Base-by-base conservation (phyloP, 2,113 vertebrate genomes). In the Zosterops borbonicus region DNA sequence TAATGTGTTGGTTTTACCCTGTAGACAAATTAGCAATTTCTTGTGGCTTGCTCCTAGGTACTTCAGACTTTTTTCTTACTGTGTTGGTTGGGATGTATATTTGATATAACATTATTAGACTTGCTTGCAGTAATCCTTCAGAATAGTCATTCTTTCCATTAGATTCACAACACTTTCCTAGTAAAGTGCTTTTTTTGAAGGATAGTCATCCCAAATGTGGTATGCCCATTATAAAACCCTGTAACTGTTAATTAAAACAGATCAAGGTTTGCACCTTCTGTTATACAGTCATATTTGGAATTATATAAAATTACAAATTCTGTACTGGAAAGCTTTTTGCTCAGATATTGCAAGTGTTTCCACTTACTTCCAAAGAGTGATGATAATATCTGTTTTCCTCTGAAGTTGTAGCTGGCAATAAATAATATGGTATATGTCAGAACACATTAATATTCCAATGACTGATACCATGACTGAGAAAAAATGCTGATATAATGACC, bases 161-260 rank as follows among this genome's bases (percentile, higher is more conserved):
- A 86, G 75, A 90, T 83, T 76, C 62, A 55, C 55, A 88, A 58
- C 55, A 35, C 79, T 90, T 88, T 39, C 37, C 35, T 83, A 37
- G 50, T 90, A 6, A 94, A 75, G 27, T 85, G 31, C 37, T 92
- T 83, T 94, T 87, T 85, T 84, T 90, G 53, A 93, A 74, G 42
- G 33, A 42, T 42, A 83, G 42, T 50, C 19, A 50, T 86, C 78
- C 44, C 76, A 88, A 83, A 67, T 67, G 29, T 39, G 42, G 18
- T 70, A 49, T 4, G 1, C 42, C 28, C n/a, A 47, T 47, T 77
- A 64, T 47, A 94, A 92, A 92, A 24, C 23, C 21, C 39, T 83
- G 37, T 65, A 92, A 55, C 70, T 83, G 81, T 87, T 86, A 88
- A 90, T 90, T 88, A 52, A 90, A 94, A 65, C 31, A 49, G 82